Base-by-base conservation (phyloP, 2,888 invertebrate genomes). In the Plusia festucae region DNA sequence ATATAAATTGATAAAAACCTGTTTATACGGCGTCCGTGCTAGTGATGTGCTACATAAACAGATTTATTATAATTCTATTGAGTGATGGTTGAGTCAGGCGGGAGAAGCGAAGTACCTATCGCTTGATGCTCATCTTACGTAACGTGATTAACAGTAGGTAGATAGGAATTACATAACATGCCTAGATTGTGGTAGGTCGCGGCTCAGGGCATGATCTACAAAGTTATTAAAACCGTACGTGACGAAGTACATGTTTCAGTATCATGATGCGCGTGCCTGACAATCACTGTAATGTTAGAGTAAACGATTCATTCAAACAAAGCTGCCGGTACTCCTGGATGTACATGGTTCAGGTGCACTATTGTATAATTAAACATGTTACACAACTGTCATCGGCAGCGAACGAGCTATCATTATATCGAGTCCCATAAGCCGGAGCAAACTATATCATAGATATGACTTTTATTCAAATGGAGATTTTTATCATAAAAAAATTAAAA, bases 171-270 rank as follows among this genome's bases (percentile, higher is more conserved):
- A 71, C 44, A 57, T 52, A 60, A 61, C 49, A 30, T 15, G 70
- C 22, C 27, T n/a, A 51, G 20, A 53, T 76, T 73, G 73, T 15
- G 73, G 77, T 54, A 76, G 73, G 73, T 73, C 77, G 58, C 34
- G 65, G 8, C 46, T 30, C 52, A 55, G 76, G 65, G 64, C 56
- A 66, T 67, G 57, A 60, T 72, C 73, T 72, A 44, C 62, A 44
- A 53, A 27, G 46, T 60, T 54, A 64, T 71, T 52, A 20, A 52
- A 66, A 49, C 46, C 40, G 71, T 46, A 61, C 65, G 59, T 56
- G 66, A 32, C 15, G 40, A 15, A 22, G 34, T 61, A 53, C 49
- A 49, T 22, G 75, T 46, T 32, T 44, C 46, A 18, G 51, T 73
- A 52, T 57, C 72, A 71, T 32, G 24, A 56, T 34, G 53, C 18